A percentile compares a stretch with the other conserved stretches of the same genome.
Conservation (phyloP, 2,888 invertebrate genomes). For the Tetragonula carbonaria region DNA sequence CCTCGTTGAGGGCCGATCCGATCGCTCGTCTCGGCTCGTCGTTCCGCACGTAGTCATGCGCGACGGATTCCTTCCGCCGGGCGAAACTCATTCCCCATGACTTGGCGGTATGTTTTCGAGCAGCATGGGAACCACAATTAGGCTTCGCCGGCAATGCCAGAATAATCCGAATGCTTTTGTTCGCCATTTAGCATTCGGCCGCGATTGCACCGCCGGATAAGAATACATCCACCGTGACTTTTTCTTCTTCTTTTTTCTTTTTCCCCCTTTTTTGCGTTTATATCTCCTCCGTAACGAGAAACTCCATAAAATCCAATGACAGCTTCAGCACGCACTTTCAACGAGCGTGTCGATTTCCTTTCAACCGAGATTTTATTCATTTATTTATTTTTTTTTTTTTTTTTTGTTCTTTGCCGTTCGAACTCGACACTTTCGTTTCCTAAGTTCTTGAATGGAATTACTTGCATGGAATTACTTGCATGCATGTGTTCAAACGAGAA, state of each 20-base stretch:
- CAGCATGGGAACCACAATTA: slow-evolving; percentile 68
- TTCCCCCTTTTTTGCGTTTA: slow-evolving; percentile 6
- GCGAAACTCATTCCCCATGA: slow-evolving; percentile 57
- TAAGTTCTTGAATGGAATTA: too few relatives aligned
- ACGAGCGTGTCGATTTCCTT: neutral
- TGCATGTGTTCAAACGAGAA: too few relatives aligned
- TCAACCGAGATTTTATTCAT: neutral
- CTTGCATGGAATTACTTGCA: too few relatives aligned
- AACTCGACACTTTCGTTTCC: too few relatives aligned
- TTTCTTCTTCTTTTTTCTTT: neutral
- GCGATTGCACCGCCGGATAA: slow-evolving; percentile 57
- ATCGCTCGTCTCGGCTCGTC: slow-evolving; percentile 50
- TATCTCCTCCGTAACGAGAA: slow-evolving; percentile 43
- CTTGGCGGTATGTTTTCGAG: slow-evolving; percentile 60
- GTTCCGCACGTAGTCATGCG: slow-evolving; percentile 50
- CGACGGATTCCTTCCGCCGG: slow-evolving; percentile 53
- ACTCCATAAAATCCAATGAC: slow-evolving; percentile 44
- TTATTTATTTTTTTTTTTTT: too few relatives aligned
- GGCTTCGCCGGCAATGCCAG: slow-evolving; percentile 45
- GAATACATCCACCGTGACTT: slow-evolving; percentile 9
- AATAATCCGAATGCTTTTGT: slow-evolving; percentile 59
- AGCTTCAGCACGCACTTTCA: slow-evolving; percentile 22
- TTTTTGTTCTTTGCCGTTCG: too few relatives aligned
- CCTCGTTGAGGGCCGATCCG: slow-evolving; percentile 39
- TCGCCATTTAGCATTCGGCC: slow-evolving; percentile 42